Evolutionary conservation across 2,797 vertebrate species (phyloP).

Genomic region (Arrhamphus sclerolepis): DNA sequence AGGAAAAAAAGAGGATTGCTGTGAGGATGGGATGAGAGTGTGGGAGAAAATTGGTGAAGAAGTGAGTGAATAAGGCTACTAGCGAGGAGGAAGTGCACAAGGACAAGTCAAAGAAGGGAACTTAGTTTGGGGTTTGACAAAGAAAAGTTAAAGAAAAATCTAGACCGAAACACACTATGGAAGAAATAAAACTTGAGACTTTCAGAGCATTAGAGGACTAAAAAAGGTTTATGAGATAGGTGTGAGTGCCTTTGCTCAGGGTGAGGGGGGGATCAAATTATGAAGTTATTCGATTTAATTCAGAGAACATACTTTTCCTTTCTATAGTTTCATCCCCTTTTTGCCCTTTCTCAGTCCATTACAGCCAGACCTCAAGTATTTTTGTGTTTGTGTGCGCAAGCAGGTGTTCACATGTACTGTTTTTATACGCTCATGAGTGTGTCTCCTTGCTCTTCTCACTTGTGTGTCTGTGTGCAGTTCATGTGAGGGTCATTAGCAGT

Average conservation of each 20-base stretch:
- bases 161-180: slow-evolving; percentile 16
- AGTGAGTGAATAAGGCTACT: slow-evolving; percentile 45
- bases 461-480: slow-evolving; percentile 28
- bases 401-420: slow-evolving; percentile 18
- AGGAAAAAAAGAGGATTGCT: slow-evolving; percentile 61
- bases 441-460: slow-evolving; percentile 38
- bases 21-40: slow-evolving; percentile 64
- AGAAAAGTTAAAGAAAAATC: slow-evolving; percentile 23
- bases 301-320: slow-evolving; percentile 42
- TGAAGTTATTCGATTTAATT: slow-evolving; percentile 59
- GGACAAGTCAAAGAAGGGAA: slow-evolving; percentile 37
- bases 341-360: slow-evolving; percentile 55
- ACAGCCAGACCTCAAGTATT: slow-evolving; percentile 28
- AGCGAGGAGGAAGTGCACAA: slow-evolving; percentile 29
- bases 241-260: slow-evolving; percentile 32
- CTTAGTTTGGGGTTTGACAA: slow-evolving; percentile 30
- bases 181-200: slow-evolving; percentile 32
- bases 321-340: slow-evolving; percentile 37
- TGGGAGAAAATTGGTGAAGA: slow-evolving; percentile 49
- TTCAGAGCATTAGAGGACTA: slow-evolving; percentile 50
- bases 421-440: slow-evolving; percentile 31
- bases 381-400: slow-evolving; percentile 33
- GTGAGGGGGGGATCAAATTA: slow-evolving; percentile 23
- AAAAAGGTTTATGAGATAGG: slow-evolving; percentile 35
- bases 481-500: slow-evolving; percentile 67